Base-by-base conservation (phyloP, 2,797 vertebrate genomes). In the Hydrocynus forskahlii region DNA sequence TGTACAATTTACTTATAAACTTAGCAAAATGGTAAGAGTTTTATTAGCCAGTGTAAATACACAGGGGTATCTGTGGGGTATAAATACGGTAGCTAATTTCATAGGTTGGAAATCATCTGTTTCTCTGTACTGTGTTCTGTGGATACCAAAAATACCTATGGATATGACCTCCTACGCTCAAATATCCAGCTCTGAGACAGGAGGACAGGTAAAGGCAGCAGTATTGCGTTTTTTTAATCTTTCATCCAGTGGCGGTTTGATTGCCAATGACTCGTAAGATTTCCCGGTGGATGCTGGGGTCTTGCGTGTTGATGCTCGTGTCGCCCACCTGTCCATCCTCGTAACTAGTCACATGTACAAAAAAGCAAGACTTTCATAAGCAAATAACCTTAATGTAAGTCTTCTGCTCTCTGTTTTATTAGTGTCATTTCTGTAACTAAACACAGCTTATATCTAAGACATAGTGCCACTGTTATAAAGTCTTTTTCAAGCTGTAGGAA, bases 291-390 rank as follows among this genome's bases (percentile, higher is more conserved):
- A 96, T 95, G 89, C 94, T 92, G 83, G 93, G 90, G 87, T 97
- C 96, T 86, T 97, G 96, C 57, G 96, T 96, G 88, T 97, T 97
- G 89, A 97, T 96, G 90, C 94, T 96, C 54, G 95, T 94, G 80
- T 97, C 96, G 63, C 96, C 96, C 84, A 96, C 95, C 91, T 97
- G 96, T 81, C 96, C 96, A 71, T 97, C 96, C 92, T 97, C 96
- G 87, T 97, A 97, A 87, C 86, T 87, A 75, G 25, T 72, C 16
- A 8, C n/a, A 66, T 9, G 63, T n/a, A 54, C 5, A 25, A 23
- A 16, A 16, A n/a, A 40, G 70, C 7, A 35, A 23, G 25, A 40
- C 25, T 66, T 69, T 6, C 60, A 25, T 66, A 12, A 81, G 12
- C 23, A 17, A 25, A 14, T 19, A 0, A 69, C 23, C 50, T 25